Percentiles rank a stretch among this genome's conserved stretches.
Evolutionary conservation across 2,888 invertebrate genomes (phyloP).

Genomic region (Ormyrus thymus): DNA sequence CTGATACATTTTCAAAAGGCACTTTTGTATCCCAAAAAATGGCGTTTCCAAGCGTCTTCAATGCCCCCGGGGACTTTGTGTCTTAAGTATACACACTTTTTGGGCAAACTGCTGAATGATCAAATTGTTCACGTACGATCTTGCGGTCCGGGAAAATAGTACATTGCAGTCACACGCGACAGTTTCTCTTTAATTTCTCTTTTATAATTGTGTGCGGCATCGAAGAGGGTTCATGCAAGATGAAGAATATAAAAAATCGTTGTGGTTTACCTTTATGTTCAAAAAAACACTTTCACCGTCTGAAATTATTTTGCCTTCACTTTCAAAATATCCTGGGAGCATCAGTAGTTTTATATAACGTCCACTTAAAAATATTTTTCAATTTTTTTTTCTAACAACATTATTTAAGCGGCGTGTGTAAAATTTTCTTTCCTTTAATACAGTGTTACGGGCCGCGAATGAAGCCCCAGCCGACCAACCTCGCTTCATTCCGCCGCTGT

Average conservation of each 20-base stretch:
- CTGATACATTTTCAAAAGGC: constrained; percentile 9
- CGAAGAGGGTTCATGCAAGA: constrained; percentile 30
- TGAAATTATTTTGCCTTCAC: constrained; percentile 13
- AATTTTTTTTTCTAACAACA: no score
- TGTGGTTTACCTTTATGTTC: constrained; percentile 45
- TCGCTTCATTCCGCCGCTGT: no score
- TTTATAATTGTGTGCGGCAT: neutral
- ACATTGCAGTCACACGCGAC: constrained; percentile 37
- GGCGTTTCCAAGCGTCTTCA: neutral
- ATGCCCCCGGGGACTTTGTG: neutral
- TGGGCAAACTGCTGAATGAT: constrained; percentile 6
- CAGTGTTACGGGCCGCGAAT: no score
- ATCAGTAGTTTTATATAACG: no score
- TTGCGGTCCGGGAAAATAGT: neutral
- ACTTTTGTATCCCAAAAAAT: constrained; percentile 1
- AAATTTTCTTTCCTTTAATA: no score
- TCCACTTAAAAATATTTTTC: no score
- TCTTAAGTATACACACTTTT: constrained; percentile 32
- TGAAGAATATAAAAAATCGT: constrained; percentile 37
- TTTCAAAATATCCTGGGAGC: neutral
- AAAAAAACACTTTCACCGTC: constrained; percentile 44
- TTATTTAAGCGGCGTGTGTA: no score
- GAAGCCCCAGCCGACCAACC: no score
- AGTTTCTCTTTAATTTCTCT: constrained; percentile 37
- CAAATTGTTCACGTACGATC: constrained; percentile 16